Evolutionary conservation across 1,140 invertebrate genomes (phyloP), one percentile per base, ranked within the genome.

Genomic region (Gryon sp.): DNA sequence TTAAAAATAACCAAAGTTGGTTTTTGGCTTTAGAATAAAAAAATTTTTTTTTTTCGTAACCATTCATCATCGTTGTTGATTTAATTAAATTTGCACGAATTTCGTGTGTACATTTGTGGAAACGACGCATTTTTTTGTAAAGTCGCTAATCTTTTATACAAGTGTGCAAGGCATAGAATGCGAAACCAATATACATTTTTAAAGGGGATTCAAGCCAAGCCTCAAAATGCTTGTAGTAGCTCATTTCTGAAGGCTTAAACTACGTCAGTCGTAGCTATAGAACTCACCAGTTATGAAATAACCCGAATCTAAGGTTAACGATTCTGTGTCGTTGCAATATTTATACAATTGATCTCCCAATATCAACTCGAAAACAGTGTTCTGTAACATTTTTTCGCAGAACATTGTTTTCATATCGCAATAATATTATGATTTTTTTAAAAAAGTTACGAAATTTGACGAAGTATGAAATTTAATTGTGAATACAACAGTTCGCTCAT

Each of bases 201-300:
- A 70, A 46, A 75, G 50, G 34, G 62, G 70, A 76, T 76, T 38
- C 74, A 68, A 81, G 65, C 40, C 60, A 46, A 69, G 65, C 62
- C 80, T 65, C 36, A 77, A 83, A 82, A 81, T 55, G 79, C 72
- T 82, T 76, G 63, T 70, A 59, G 59, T 72, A 78, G 78, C 78
- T 82, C 82, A 83, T 84, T 83, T 84, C 66, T 76, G 63, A 72
- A 57, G 55, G 79, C 77, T 83, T 82, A 81, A 78, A 62, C 70
- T 70, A 81, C 82, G 77, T 77, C 78, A 72, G 65, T 80, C 41
- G 66, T 32, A 69, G 70, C 68, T 69, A 70, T 52, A 77, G 80
- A n/a, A n/a, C n/a, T n/a, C n/a, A n/a, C n/a, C 70, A 72, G 79
- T 75, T 78, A 78, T 76, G 59, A 76, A 50, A 72, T 80, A 82